Conservation (phyloP, 1,140 invertebrate genomes). For the Solen grandis region DNA sequence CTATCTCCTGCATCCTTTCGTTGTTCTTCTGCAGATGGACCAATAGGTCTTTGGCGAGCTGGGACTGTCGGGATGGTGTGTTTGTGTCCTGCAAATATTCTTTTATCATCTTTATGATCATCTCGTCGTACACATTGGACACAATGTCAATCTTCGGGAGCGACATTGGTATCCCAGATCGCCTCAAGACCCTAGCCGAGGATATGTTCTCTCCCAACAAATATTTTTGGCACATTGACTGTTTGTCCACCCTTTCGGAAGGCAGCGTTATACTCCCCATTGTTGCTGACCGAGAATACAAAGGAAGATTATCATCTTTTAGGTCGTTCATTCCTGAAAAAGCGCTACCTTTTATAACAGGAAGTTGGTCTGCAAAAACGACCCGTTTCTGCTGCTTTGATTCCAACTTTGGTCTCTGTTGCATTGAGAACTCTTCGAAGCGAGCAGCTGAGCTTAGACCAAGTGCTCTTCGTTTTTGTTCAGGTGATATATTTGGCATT, state of each 20-base stretch:
- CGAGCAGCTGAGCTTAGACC: conserved; percentile 5
- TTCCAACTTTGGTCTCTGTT: conserved; percentile 24
- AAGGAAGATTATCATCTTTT: background rate
- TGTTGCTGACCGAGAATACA: conserved; percentile 15
- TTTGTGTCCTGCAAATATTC: conserved; percentile 51
- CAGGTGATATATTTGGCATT: conserved; percentile 31
- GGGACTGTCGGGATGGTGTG: conserved; percentile 45
- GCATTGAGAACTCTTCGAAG: conserved; percentile 36
- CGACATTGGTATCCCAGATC: conserved; percentile 12
- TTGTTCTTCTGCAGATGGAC: conserved; percentile 50
- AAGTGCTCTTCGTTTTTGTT: conserved; percentile 30
- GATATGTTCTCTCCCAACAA: conserved; percentile 22
- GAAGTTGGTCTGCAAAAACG: conserved; percentile 37
- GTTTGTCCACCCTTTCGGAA: conserved; percentile 20
- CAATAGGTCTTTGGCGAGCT: conserved; percentile 34
- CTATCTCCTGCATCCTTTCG: conserved; percentile 45
- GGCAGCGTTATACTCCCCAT: conserved; percentile 45
- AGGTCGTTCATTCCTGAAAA: conserved; percentile 13
- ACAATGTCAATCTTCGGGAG: conserved; percentile 55
- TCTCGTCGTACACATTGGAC: conserved; percentile 48
- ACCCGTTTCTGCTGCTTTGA: conserved; percentile 29
- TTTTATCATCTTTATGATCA: conserved; percentile 55
- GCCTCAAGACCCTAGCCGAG: background rate
- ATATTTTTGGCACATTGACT: conserved; percentile 44
- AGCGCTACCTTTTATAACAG: conserved; percentile 36